phyloP scores from a whole-genome alignment of 2,888 invertebrate species.

The Pollenia griseotomentosa region DNA sequence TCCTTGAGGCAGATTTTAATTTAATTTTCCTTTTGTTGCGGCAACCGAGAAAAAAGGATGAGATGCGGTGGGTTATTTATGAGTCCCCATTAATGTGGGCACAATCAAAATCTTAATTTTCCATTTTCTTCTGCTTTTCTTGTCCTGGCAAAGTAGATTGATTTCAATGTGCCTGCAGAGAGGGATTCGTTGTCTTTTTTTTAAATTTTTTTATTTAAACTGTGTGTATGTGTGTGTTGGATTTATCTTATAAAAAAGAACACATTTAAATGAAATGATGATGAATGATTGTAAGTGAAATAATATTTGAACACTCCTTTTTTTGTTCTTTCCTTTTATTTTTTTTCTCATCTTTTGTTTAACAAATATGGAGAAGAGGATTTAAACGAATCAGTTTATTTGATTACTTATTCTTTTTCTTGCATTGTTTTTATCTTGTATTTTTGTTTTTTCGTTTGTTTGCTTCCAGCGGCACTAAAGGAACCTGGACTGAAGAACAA shows the following conservation, averaged over 20 bases:
- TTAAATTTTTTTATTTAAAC: not conserved
- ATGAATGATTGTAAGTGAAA: slow-evolving; percentile 66
- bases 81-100: slow-evolving; percentile 2
- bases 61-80: not conserved
- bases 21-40: slow-evolving; percentile 30
- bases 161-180: slow-evolving; percentile 50
- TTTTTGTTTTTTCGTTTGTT: slow-evolving; percentile 49
- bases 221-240: not conserved
- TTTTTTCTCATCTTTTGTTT: slow-evolving; percentile 41
- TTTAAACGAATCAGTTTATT: slow-evolving; percentile 76
- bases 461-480: slow-evolving; percentile 83
- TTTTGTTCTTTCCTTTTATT: slow-evolving; percentile 20
- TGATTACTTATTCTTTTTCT: slow-evolving; percentile 34
- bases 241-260: slow-evolving; percentile 43
- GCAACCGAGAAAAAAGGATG: not conserved
- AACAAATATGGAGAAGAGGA: slow-evolving; percentile 47
- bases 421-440: slow-evolving; percentile 38
- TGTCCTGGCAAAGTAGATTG: slow-evolving; percentile 48
- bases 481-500: slow-evolving; percentile 93
- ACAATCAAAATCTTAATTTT: slow-evolving; percentile 40
- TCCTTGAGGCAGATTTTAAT: slow-evolving; percentile 56
- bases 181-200: slow-evolving; percentile 12
- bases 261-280: slow-evolving; percentile 62
- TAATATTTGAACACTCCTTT: slow-evolving; percentile 61
- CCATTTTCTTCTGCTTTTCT: not conserved